phyloP scores from a whole-genome alignment of 2,113 vertebrate genomes.

The Ammodytes dubius region DNA sequence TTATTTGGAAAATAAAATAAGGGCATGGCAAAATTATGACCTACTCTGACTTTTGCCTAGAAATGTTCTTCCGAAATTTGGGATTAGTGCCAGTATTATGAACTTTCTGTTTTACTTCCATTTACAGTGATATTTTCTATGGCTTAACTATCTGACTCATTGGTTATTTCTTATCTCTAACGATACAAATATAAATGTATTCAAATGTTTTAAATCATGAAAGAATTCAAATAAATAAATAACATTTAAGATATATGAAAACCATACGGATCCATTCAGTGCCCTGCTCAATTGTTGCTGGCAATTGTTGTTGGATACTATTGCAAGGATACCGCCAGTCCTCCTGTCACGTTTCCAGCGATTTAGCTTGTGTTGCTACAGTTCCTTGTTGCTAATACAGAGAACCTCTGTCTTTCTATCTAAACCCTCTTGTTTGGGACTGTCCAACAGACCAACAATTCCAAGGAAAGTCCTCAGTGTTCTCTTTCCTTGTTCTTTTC shows the following conservation, averaged over 20 bases:
- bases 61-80: too few relatives aligned
- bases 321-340: neutral
- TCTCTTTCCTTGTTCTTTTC: conserved; percentile 27
- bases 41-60: too few relatives aligned
- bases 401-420: conserved; percentile 6
- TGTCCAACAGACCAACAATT: conserved; percentile 58
- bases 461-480: conserved; percentile 41
- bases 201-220: too few relatives aligned
- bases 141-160: too few relatives aligned
- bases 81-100: too few relatives aligned
- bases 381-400: neutral
- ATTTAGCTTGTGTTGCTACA: neutral
- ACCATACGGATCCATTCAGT: neutral
- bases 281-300: neutral
- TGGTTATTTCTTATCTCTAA: too few relatives aligned
- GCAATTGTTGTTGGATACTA: neutral
- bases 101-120: too few relatives aligned
- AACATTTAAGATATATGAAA: too few relatives aligned
- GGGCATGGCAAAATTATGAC: too few relatives aligned
- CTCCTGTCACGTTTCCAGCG: conserved; percentile 3
- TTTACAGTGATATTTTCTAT: too few relatives aligned
- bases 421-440: conserved; percentile 27
- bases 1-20: neutral
- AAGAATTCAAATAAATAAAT: neutral
- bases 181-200: too few relatives aligned